These are phyloP conservation scores for Hirtodrosophila alboralis DNA, from an alignment of 2,888 invertebrate genomes.

Conservation along the genomic window DNA sequence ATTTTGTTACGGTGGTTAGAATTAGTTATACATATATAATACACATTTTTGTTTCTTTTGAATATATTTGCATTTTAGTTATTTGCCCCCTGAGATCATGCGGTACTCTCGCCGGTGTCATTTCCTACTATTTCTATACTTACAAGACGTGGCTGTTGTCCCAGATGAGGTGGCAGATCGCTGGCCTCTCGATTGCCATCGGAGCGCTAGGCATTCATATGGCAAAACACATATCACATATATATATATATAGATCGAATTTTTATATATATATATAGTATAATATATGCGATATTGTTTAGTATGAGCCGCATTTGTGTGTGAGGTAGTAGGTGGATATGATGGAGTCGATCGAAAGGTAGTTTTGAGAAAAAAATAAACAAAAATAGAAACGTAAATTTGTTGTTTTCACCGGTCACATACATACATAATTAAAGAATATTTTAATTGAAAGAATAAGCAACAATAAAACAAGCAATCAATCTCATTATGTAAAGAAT, in stretches of 20 bases:
- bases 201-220: slow-evolving; percentile 69
- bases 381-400: slow-evolving; percentile 58
- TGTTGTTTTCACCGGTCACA: slow-evolving; percentile 41
- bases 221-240: slow-evolving; percentile 37
- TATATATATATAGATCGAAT: slow-evolving; percentile 11
- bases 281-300: slow-evolving; percentile 35
- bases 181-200: slow-evolving; percentile 81
- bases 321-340: slow-evolving; percentile 66
- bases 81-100: slow-evolving; percentile 50
- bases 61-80: slow-evolving; percentile 5
- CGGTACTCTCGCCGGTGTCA: slow-evolving; percentile 61
- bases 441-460: slow-evolving; percentile 39
- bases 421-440: slow-evolving; percentile 40
- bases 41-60: slow-evolving; percentile 1
- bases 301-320: slow-evolving; percentile 53
- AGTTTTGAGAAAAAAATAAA: slow-evolving; percentile 59
- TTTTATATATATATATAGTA: slow-evolving; percentile 14
- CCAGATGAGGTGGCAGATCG: slow-evolving; percentile 79
- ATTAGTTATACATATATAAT: slow-evolving; percentile 17
- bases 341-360: slow-evolving; percentile 78
- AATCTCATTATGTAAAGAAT: slow-evolving; percentile 26
- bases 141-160: slow-evolving; percentile 77
- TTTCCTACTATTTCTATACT: slow-evolving; percentile 68
- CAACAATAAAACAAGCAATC: slow-evolving; percentile 39
- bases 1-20: slow-evolving; percentile 30